A percentile compares a stretch with the other conserved stretches of the same genome.
These are phyloP conservation scores for Girardia tigrina DNA, from an alignment of 2,888 invertebrate genomes.

Conservation along the genomic window DNA sequence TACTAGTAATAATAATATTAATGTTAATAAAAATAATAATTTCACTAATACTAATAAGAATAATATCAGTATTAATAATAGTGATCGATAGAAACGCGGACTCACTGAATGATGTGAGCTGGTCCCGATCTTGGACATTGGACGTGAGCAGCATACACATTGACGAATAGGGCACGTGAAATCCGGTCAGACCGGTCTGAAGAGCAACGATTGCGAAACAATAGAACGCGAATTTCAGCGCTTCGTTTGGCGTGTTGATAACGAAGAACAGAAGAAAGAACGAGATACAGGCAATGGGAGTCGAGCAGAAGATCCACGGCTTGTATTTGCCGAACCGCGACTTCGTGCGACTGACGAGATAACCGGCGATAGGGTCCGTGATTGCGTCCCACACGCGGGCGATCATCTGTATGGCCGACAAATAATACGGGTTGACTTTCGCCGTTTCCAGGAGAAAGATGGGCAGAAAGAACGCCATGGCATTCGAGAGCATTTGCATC, in stretches of 20 bases:
- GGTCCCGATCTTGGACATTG: constrained; percentile 43
- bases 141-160: constrained; percentile 44
- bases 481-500: constrained; percentile 35
- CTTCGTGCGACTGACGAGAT: constrained; percentile 42
- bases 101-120: constrained; percentile 42
- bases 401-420: constrained; percentile 43
- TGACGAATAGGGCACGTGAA: constrained; percentile 46
- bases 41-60: no score
- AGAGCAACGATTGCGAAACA: constrained; percentile 42
- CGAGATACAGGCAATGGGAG: constrained; percentile 42
- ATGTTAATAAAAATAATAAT: no score
- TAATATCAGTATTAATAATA: no score
- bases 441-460: constrained; percentile 36
- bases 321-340: constrained; percentile 43
- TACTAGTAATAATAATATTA: no score
- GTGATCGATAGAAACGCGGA: no score
- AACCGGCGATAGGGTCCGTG: constrained; percentile 44
- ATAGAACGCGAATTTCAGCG: constrained; percentile 42
- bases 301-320: constrained; percentile 44
- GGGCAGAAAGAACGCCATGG: constrained; percentile 33
- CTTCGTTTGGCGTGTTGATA: constrained; percentile 41
- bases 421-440: constrained; percentile 41
- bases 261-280: constrained; percentile 44
- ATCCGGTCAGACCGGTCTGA: constrained; percentile 41
- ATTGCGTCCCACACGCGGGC: constrained; percentile 46